Evolutionary conservation across 2,888 invertebrate genomes (phyloP).

Genomic region (Norana najaformis): DNA sequence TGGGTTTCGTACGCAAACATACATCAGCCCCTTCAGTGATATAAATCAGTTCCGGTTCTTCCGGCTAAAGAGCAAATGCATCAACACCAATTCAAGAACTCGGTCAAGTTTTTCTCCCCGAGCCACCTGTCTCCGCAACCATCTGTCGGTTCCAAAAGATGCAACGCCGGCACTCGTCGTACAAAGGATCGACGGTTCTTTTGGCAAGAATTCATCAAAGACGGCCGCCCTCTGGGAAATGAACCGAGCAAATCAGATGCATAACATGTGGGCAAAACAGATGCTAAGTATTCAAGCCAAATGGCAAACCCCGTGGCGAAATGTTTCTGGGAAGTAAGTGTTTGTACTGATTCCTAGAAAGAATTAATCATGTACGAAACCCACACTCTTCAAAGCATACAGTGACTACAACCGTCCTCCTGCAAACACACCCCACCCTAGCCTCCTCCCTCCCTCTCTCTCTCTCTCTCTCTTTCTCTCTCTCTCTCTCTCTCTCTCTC

Average conservation of each 20-base stretch:
- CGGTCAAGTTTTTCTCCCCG: too few relatives aligned
- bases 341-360: neutral
- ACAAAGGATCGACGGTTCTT: neutral
- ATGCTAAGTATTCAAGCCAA: neutral
- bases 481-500: too few relatives aligned
- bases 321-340: neutral
- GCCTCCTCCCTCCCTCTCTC: too few relatives aligned
- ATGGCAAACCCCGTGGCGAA: neutral
- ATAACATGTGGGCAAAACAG: neutral
- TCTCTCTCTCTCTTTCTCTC: too few relatives aligned
- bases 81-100: too few relatives aligned
- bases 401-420: neutral
- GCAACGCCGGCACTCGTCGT: neutral
- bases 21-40: too few relatives aligned
- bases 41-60: too few relatives aligned
- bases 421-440: too few relatives aligned
- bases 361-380: neutral
- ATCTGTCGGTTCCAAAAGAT: too few relatives aligned
- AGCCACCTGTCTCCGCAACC: too few relatives aligned
- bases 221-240: neutral
- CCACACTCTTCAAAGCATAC: neutral
- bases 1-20: neutral
- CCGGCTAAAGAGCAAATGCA: too few relatives aligned
- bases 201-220: neutral
- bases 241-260: neutral